Evolutionary conservation across 2,888 invertebrate species (phyloP).

Genomic region (Gasteruption jaculator): DNA sequence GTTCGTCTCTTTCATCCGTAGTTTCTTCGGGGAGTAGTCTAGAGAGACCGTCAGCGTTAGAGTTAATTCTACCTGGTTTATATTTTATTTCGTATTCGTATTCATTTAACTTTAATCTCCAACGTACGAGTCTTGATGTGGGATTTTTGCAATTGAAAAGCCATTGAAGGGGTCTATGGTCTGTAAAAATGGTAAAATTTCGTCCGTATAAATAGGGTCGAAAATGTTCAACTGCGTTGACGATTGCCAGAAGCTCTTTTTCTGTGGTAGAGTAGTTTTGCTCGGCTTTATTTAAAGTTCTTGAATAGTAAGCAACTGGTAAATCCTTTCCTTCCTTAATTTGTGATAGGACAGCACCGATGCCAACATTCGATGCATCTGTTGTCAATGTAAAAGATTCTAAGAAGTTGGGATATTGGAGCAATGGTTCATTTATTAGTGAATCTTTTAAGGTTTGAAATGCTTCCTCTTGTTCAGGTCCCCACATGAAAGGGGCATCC

Average conservation of each 20-base stretch:
- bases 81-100: constrained; percentile 37
- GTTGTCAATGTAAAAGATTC: too few species aligned
- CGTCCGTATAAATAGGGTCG: too few species aligned
- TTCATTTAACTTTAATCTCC: constrained; percentile 35
- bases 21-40: too few species aligned
- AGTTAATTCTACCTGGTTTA: constrained; percentile 31
- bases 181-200: too few species aligned
- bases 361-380: constrained; percentile 40
- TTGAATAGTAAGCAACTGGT: too few species aligned
- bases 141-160: constrained; percentile 37
- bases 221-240: too few species aligned
- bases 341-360: constrained; percentile 29
- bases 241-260: too few species aligned
- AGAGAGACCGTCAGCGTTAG: constrained; percentile 33
- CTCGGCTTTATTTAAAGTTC: neutral
- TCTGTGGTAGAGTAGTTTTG: too few species aligned
- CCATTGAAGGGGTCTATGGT: too few species aligned
- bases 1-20: too few species aligned
- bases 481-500: constrained; percentile 24
- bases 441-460: constrained; percentile 12
- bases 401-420: constrained; percentile 34
- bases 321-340: constrained; percentile 17
- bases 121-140: constrained; percentile 29
- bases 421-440: constrained; percentile 10
- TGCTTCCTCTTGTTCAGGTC: constrained; percentile 13